phyloP scores from a whole-genome alignment of 2,888 invertebrate genomes.

The Aspidiotus rigidus region DNA sequence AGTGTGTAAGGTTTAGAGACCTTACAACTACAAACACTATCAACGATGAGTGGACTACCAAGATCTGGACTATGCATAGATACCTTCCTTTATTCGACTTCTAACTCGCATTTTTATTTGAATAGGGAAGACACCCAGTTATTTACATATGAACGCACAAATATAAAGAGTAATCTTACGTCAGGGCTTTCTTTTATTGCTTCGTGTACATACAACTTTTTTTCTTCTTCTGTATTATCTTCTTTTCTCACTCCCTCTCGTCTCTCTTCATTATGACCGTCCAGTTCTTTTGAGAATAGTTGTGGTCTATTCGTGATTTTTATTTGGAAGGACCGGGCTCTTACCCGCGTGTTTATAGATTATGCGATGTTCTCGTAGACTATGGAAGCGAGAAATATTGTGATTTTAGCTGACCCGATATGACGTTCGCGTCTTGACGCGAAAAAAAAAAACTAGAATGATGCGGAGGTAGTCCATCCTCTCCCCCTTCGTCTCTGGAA shows the following conservation, averaged over 20 bases:
- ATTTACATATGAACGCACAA: slow-evolving; percentile 28
- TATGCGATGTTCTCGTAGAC: too few species aligned
- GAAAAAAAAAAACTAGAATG: too few species aligned
- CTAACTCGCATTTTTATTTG: slow-evolving; percentile 5
- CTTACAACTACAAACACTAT: slow-evolving; percentile 4
- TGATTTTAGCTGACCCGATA: too few species aligned
- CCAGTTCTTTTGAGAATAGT: background rate
- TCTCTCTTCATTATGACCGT: background rate
- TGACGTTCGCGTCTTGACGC: too few species aligned
- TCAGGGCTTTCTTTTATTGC: slow-evolving; percentile 1
- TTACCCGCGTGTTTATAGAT: too few species aligned
- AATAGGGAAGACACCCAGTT: slow-evolving; percentile 13
- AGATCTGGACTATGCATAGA: background rate
- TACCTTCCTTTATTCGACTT: slow-evolving; percentile 4
- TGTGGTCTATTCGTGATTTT: slow-evolving; percentile 1
- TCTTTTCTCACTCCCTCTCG: background rate
- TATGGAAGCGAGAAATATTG: too few species aligned
- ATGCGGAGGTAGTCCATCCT: too few species aligned
- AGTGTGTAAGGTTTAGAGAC: slow-evolving; percentile 2
- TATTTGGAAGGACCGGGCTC: background rate
- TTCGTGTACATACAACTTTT: background rate
- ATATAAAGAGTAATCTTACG: slow-evolving; percentile 14
- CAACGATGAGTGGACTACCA: slow-evolving; percentile 4
- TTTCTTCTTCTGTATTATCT: background rate
- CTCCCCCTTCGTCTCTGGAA: too few species aligned